Conservation (phyloP, 2,888 invertebrate species). For the Stramonita haemastoma region DNA sequence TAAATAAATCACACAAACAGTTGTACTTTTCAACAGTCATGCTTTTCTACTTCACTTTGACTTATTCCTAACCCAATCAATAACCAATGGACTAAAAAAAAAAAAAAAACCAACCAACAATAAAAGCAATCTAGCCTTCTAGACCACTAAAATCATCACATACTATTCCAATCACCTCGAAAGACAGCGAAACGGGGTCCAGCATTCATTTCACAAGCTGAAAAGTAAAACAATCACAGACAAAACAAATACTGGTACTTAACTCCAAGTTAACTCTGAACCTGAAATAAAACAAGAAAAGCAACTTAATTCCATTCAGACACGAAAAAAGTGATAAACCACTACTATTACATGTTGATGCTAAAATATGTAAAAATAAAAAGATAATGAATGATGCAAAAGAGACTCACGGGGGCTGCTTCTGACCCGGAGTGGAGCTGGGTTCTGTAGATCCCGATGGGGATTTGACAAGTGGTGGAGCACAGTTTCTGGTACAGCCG, state of each 20-base stretch:
- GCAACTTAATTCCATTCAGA: not conserved
- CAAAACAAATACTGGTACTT: not conserved
- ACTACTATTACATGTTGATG: no score
- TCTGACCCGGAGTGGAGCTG: conserved; percentile 82
- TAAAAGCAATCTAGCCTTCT: not conserved
- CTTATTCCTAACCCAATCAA: not conserved
- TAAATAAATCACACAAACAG: no score
- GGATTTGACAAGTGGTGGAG: conserved; percentile 98
- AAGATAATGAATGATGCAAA: no score
- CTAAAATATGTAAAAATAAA: no score
- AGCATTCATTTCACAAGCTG: not conserved
- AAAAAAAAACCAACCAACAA: no score
- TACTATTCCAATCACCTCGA: not conserved
- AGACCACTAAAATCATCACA: not conserved
- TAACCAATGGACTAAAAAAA: not conserved
- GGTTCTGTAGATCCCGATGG: conserved; percentile 98
- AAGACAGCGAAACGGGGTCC: not conserved
- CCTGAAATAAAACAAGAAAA: no score
- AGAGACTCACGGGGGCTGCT: conserved; percentile 45
- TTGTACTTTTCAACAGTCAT: not conserved
- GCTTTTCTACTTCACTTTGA: not conserved
- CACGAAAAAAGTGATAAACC: no score
- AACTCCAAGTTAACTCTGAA: no score
- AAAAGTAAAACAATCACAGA: not conserved
- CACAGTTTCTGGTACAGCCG: conserved; percentile 98